These are phyloP conservation scores for Megalops cyprinoides DNA, from an alignment of 2,797 vertebrate genomes.

Conservation along the genomic window DNA sequence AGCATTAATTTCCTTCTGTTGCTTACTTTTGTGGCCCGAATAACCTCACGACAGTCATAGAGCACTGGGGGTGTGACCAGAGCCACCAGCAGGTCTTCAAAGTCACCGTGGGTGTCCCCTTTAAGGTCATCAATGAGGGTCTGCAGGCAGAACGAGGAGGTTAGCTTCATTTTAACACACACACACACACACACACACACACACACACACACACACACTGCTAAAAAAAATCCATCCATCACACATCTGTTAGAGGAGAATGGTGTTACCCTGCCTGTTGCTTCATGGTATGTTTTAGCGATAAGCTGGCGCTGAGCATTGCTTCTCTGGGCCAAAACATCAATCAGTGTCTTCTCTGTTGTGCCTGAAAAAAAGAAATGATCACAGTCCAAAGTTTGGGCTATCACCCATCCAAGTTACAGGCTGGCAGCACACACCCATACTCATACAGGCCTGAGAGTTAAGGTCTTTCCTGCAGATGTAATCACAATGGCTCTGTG, in stretches of 20 bases:
- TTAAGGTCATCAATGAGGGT: constrained; percentile 75
- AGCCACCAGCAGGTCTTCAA: constrained; percentile 78
- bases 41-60: constrained; percentile 81
- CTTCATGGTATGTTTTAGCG: constrained; percentile 70
- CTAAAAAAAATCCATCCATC: neutral
- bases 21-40: constrained; percentile 80
- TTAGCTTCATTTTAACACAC: neutral
- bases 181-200: constrained; percentile 1
- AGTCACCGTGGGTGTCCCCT: constrained; percentile 83
- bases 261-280: constrained; percentile 70
- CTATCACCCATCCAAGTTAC: too few species aligned
- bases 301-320: constrained; percentile 81
- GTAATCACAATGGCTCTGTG: too few species aligned
- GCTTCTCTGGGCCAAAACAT: constrained; percentile 78
- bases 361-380: constrained; percentile 70
- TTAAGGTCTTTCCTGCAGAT: too few species aligned
- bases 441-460: too few species aligned
- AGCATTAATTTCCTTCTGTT: too few species aligned
- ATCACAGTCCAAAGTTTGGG: neutral
- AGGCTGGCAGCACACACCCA: too few species aligned
- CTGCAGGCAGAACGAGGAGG: constrained; percentile 48
- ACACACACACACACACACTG: constrained; percentile 6
- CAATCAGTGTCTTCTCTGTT: constrained; percentile 77
- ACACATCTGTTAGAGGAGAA: neutral
- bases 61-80: constrained; percentile 72